These are phyloP conservation scores for Cryptoleucopteryx plumbea DNA, from an alignment of 2,113 vertebrate species.

Conservation along the genomic window DNA sequence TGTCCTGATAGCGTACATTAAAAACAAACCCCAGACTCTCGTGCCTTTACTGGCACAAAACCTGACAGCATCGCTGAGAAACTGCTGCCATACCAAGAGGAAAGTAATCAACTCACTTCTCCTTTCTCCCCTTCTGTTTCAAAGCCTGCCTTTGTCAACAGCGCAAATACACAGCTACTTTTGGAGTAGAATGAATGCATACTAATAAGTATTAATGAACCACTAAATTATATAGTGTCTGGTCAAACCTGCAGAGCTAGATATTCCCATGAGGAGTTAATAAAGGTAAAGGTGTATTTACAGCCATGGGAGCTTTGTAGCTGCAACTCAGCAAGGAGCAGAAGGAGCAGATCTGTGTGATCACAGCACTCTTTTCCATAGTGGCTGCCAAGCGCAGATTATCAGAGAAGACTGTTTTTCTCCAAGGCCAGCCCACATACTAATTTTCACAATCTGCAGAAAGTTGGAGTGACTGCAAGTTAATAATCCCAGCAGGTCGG, in stretches of 20 bases:
- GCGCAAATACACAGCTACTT: not conserved
- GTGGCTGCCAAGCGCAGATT: not conserved
- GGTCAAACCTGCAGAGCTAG: not conserved
- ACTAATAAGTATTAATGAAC: not conserved
- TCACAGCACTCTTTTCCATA: not conserved
- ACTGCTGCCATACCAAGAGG: accelerated
- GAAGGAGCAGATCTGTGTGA: conserved; percentile 30
- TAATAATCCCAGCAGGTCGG: not conserved
- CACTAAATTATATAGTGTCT: not conserved
- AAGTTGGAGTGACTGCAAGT: not conserved
- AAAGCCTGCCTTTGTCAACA: not conserved
- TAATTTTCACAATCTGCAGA: not conserved
- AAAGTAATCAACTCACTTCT: not conserved
- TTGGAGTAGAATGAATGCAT: not conserved
- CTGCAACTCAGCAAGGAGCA: not conserved
- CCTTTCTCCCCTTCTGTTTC: not conserved
- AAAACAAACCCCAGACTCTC: not conserved
- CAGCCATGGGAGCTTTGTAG: not conserved
- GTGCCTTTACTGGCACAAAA: not conserved
- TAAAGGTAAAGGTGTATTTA: not conserved
- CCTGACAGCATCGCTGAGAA: not conserved
- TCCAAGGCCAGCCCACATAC: not conserved
- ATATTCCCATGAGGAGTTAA: not conserved
- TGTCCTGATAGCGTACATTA: not conserved
- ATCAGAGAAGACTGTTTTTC: not conserved